These are phyloP conservation scores for Troilus luridus DNA, from an alignment of 2,888 invertebrate genomes.

Conservation along the genomic window DNA sequence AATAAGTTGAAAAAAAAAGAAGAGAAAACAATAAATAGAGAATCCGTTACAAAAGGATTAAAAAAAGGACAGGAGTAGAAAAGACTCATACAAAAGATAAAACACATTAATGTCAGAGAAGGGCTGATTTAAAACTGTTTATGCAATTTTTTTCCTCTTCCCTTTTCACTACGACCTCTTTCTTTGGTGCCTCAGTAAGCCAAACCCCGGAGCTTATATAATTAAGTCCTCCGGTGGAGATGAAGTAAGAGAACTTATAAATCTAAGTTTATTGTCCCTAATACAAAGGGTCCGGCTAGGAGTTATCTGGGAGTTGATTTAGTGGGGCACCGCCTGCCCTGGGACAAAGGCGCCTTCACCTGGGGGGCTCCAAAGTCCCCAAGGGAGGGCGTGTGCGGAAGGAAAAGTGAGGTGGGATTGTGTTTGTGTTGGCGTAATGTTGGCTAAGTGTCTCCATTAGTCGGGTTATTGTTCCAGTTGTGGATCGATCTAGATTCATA, in stretches of 20 bases:
- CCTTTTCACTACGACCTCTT: not conserved
- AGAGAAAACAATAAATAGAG: not conserved
- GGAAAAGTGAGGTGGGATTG: not conserved
- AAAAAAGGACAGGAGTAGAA: not conserved
- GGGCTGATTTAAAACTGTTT: constrained; percentile 10
- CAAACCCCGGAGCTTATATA: not conserved
- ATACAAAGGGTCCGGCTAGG: constrained; percentile 19
- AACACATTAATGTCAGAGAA: constrained; percentile 4
- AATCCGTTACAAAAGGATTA: not conserved
- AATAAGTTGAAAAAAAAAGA: not conserved
- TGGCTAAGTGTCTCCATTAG: constrained; percentile 8
- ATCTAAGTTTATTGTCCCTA: constrained; percentile 55
- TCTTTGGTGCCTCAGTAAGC: not conserved
- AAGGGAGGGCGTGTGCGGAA: not conserved
- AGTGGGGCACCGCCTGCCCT: not conserved
- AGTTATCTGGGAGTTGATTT: constrained; percentile 50
- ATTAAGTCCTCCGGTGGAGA: constrained; percentile 43
- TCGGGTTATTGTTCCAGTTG: not conserved
- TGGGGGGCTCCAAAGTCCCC: not conserved
- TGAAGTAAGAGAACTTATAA: constrained; percentile 56
- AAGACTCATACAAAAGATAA: not conserved
- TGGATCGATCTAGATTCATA: too few relatives aligned
- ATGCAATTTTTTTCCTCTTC: not conserved
- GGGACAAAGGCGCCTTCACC: constrained; percentile 45
- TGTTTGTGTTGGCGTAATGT: not conserved